phyloP scores from a whole-genome alignment of 2,888 invertebrate genomes.

The Diabrotica balteata region DNA sequence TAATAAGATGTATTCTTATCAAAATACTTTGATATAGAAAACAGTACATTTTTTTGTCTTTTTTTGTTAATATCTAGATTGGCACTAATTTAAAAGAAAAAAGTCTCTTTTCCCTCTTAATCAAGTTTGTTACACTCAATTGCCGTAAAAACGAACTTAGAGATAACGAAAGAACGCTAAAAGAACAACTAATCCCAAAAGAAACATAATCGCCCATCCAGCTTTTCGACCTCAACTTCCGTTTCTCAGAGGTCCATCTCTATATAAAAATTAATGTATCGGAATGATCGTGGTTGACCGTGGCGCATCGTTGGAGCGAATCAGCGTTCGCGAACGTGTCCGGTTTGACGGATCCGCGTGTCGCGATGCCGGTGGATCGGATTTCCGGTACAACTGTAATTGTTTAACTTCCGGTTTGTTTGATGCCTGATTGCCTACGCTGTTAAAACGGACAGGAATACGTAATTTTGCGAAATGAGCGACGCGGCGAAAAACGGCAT shows the following conservation, averaged over 20 bases:
- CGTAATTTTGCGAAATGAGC: too few relatives aligned
- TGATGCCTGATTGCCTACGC: neutral
- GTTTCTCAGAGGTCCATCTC: neutral
- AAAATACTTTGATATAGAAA: too few relatives aligned
- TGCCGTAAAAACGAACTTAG: too few relatives aligned
- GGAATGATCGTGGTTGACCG: conserved; percentile 22
- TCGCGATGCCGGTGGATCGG: conserved; percentile 22
- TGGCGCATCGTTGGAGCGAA: conserved; percentile 12
- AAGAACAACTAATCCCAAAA: too few relatives aligned
- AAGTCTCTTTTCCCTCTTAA: too few relatives aligned
- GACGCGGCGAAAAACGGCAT: neutral
- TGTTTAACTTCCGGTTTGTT: conserved; percentile 24
- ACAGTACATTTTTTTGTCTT: too few relatives aligned
- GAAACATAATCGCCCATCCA: neutral
- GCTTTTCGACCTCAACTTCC: neutral
- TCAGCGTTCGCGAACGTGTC: conserved; percentile 14
- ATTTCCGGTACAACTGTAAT: conserved; percentile 23
- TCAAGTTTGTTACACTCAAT: too few relatives aligned
- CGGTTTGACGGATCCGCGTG: conserved; percentile 21
- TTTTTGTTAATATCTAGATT: too few relatives aligned
- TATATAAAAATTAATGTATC: conserved; percentile 31
- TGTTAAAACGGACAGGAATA: neutral
- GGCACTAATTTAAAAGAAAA: too few relatives aligned
- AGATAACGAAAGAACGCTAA: too few relatives aligned
- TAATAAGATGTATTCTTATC: too few relatives aligned